Base-by-base conservation (phyloP, 2,888 invertebrate species). In the Noctuana brunneofusca region DNA sequence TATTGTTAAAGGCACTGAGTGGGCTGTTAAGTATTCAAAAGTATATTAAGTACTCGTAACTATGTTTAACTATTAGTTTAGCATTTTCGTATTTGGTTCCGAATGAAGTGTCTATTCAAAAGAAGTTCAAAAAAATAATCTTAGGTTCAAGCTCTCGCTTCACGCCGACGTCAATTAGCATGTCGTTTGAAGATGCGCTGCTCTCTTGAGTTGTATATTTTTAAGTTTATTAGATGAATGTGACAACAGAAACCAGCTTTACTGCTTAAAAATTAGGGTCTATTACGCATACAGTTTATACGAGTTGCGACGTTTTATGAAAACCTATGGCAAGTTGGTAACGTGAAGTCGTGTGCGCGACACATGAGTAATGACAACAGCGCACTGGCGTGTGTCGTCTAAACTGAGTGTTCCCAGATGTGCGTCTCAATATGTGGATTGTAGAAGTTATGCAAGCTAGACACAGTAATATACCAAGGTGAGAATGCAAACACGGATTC, bases 311-410 rank as follows among this genome's bases (percentile, higher is more conserved):
- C 80, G 75, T 83, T 84, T 78, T 76, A 76, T 75, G 73, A 72
- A 60, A 35, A 71, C 72, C 75, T 75, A 80, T 72, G 73, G 75
- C 74, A 70, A 70, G 74, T 75, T 76, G 77, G 79, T 74, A 80
- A 79, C 79, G 83, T 80, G 81, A 80, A 86, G 86, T 85, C 83
- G 86, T 87, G 86, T 85, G 80, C 83, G 79, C 83, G 89, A 87
- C 88, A 87, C 79, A 89, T 89, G 89, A 91, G 87, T 90, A 89
- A 90, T 90, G 89, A 86, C 87, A 88, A 89, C 87, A 88, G 83
- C 83, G 84, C 81, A 82, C 78, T 75, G 80, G 78, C 82, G 84
- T 83, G 78, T 82, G 81, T 81, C 82, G 81, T 83, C 84, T 82
- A 72, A 66, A 71, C 69, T 77, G 79, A 86, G 81, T 79, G 83